Percentiles rank a stretch among this genome's conserved stretches.
Evolutionary conservation across 1,140 invertebrate species (phyloP).

Genomic region (Uloborus diversus): DNA sequence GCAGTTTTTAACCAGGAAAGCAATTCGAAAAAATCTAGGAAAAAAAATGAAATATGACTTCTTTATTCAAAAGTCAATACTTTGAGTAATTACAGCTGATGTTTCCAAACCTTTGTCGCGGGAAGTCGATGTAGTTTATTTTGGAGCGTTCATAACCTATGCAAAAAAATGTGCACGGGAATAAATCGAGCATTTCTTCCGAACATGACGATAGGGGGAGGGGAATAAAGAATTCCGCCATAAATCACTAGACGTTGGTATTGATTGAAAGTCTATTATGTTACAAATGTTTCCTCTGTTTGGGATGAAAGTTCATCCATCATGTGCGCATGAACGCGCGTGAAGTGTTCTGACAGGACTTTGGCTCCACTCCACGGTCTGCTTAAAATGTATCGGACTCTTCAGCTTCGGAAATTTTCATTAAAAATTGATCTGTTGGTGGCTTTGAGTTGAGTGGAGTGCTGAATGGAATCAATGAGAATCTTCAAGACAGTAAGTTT

Average conservation of each 20-base stretch:
- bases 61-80: too few relatives aligned
- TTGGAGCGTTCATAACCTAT: too few relatives aligned
- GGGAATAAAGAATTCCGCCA: slow-evolving; percentile 8
- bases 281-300: slow-evolving; percentile 53
- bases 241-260: slow-evolving; percentile 41
- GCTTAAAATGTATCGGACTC: not conserved
- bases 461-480: not conserved
- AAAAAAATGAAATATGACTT: too few relatives aligned
- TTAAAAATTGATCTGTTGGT: not conserved
- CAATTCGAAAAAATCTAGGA: too few relatives aligned
- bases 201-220: not conserved
- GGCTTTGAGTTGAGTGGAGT: not conserved
- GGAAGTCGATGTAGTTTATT: too few relatives aligned
- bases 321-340: slow-evolving; percentile 12
- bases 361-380: slow-evolving; percentile 24
- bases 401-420: not conserved
- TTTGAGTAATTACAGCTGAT: too few relatives aligned
- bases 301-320: slow-evolving; percentile 15
- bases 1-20: too few relatives aligned
- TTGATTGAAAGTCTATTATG: slow-evolving; percentile 55
- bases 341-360: slow-evolving; percentile 22
- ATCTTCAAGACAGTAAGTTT: too few relatives aligned
- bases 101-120: too few relatives aligned
- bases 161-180: too few relatives aligned
- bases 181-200: not conserved